A percentile compares a stretch with the other conserved stretches of the same genome.
phyloP scores from a whole-genome alignment of 2,888 invertebrate species.

The Chelonus formosanus region DNA sequence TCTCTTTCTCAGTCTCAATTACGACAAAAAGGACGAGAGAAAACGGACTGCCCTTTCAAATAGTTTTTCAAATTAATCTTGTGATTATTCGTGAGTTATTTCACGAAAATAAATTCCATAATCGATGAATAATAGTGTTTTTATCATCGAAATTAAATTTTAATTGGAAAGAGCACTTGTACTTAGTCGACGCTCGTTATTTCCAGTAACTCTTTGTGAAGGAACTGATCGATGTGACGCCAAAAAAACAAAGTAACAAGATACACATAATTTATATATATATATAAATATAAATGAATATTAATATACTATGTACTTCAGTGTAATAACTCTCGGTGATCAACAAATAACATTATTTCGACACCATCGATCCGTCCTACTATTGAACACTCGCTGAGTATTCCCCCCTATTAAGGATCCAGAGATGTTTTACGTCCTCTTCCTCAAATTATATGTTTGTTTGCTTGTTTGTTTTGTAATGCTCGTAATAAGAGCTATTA shows the following conservation, averaged over 20 bases:
- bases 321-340: conserved; percentile 4
- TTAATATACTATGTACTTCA: conserved; percentile 11
- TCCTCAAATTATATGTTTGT: neutral
- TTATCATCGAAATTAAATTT: too few relatives aligned
- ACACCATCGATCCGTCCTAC: conserved; percentile 24
- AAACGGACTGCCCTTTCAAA: neutral
- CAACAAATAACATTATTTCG: conserved; percentile 2
- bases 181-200: conserved; percentile 21
- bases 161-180: conserved; percentile 20
- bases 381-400: neutral
- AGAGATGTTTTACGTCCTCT: too few relatives aligned
- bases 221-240: conserved; percentile 1
- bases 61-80: too few relatives aligned
- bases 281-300: conserved; percentile 2
- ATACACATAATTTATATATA: neutral
- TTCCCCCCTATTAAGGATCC: too few relatives aligned
- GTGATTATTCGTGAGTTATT: too few relatives aligned
- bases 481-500: neutral
- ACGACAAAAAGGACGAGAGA: neutral
- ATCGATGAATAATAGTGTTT: neutral
- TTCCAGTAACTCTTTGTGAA: neutral
- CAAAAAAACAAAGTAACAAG: conserved; percentile 4
- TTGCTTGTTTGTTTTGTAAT: neutral
- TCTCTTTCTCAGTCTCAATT: neutral
- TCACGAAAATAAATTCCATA: too few relatives aligned